A percentile compares a stretch with the other conserved stretches of the same genome.
These are phyloP conservation scores for Nomada fabriciana DNA, from an alignment of 2,888 invertebrate genomes.

Conservation along the genomic window DNA sequence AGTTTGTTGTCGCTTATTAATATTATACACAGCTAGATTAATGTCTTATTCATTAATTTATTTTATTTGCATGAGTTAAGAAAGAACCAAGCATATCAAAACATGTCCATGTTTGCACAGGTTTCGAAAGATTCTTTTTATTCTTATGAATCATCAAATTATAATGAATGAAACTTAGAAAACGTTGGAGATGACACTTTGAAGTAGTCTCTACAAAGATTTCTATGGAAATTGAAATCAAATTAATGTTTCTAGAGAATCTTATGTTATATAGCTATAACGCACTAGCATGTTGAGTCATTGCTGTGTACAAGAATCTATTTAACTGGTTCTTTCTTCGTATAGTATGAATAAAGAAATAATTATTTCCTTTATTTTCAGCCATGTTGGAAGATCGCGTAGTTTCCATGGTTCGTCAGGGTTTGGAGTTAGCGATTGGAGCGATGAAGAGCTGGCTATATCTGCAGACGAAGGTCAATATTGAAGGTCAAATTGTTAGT, in stretches of 20 bases:
- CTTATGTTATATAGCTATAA: constrained; percentile 2
- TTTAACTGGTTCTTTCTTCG: constrained; percentile 55
- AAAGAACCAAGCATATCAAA: constrained; percentile 50
- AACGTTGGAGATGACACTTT: not conserved
- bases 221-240: constrained; percentile 1
- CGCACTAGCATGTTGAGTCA: constrained; percentile 19
- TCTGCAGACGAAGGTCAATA: constrained; percentile 78
- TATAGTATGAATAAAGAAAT: constrained; percentile 24
- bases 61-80: constrained; percentile 52
- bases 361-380: constrained; percentile 77
- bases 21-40: constrained; percentile 54
- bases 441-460: constrained; percentile 77
- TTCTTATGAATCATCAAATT: not conserved
- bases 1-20: constrained; percentile 58
- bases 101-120: constrained; percentile 23
- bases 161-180: not conserved
- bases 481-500: constrained; percentile 52
- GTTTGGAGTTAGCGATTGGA: constrained; percentile 82
- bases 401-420: constrained; percentile 87
- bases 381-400: constrained; percentile 87
- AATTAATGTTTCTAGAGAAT: constrained; percentile 10
- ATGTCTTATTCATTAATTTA: constrained; percentile 36
- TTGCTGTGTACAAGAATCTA: constrained; percentile 12
- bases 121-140: not conserved
- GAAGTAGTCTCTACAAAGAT: not conserved